phyloP scores from a whole-genome alignment of 2,888 invertebrate genomes.

The Himalopsyche tibetana region DNA sequence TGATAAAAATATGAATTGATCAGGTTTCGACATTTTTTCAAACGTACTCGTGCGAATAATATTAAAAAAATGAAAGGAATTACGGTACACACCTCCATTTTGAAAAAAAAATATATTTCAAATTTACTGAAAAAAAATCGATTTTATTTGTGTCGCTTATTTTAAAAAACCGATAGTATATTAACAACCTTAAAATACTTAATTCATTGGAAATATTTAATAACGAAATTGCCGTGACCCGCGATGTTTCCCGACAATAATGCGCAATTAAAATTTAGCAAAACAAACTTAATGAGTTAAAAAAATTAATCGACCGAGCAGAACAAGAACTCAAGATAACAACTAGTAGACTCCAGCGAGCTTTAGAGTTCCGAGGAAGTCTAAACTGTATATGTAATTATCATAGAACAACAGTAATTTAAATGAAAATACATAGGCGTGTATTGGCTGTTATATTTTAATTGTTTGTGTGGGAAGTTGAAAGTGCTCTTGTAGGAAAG shows the following conservation, averaged over 20 bases:
- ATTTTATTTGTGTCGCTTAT: no score
- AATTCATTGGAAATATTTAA: not conserved
- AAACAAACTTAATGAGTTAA: not conserved
- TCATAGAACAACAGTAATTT: conserved; percentile 27
- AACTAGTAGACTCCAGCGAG: not conserved
- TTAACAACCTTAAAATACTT: not conserved
- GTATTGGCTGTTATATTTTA: conserved; percentile 10
- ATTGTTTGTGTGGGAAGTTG: conserved; percentile 14
- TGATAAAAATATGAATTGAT: no score
- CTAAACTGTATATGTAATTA: conserved; percentile 21
- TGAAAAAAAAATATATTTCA: no score
- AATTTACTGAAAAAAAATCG: no score
- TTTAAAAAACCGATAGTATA: not conserved
- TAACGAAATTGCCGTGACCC: not conserved
- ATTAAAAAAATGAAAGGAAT: no score
- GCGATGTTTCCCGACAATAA: not conserved
- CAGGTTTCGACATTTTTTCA: no score
- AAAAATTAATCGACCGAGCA: conserved; percentile 5
- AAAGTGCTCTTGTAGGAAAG: conserved; percentile 23
- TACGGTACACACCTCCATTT: no score
- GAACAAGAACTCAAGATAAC: conserved; percentile 11
- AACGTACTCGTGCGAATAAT: no score
- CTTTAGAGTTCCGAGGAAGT: conserved; percentile 10
- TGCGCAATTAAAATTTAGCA: not conserved
- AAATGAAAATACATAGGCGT: conserved; percentile 15